A percentile compares a stretch with the other conserved stretches of the same genome.
These are phyloP conservation scores for Tringa solitaria DNA, from an alignment of 2,113 vertebrate species.

Conservation along the genomic window DNA sequence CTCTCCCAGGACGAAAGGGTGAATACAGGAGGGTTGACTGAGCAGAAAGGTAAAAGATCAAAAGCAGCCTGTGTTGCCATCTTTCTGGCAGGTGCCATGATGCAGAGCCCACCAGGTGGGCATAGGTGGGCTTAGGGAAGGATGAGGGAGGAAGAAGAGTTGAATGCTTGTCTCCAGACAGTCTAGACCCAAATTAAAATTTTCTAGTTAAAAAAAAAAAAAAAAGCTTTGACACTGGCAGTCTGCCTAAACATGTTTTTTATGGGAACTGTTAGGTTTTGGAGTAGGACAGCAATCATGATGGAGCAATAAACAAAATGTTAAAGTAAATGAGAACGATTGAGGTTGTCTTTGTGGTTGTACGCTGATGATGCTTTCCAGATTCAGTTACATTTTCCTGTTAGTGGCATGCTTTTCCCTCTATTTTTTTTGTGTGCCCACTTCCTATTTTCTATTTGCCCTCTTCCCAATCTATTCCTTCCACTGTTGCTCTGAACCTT, in stretches of 20 bases:
- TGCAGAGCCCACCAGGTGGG: not conserved
- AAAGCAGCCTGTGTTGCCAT: not conserved
- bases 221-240: not conserved
- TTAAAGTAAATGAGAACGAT: not conserved
- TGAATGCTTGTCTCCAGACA: not conserved
- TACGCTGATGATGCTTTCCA: not conserved
- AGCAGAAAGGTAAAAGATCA: not conserved
- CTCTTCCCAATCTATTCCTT: not conserved
- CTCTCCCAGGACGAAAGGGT: not conserved
- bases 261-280: not conserved
- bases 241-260: not conserved
- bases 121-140: not conserved
- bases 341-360: not conserved
- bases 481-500: not conserved
- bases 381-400: not conserved
- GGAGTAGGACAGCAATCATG: not conserved
- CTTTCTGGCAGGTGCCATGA: not conserved
- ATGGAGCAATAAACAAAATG: not conserved
- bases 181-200: not conserved
- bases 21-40: not conserved
- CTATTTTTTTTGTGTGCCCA: not conserved
- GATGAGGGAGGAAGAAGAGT: not conserved
- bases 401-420: not conserved
- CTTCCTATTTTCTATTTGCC: constrained; percentile 5
- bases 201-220: not conserved